Evolutionary conservation across 2,797 vertebrate genomes (phyloP).

Genomic region (Microctenopoma stevenorrisi): DNA sequence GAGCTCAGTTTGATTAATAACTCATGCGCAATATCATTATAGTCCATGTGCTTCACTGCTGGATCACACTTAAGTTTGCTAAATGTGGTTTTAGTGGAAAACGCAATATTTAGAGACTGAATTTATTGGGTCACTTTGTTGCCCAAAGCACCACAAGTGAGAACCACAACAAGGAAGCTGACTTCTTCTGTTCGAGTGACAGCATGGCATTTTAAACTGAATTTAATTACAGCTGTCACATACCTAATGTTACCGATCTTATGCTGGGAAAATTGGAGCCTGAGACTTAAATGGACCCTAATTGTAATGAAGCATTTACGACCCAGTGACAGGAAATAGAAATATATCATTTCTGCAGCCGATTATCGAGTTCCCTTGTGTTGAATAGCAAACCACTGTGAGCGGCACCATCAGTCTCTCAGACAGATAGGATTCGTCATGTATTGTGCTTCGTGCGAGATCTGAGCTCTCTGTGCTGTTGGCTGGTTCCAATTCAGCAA

Average conservation of each 20-base stretch:
- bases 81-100: slow-evolving; percentile 54
- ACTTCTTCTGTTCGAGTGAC: slow-evolving; percentile 40
- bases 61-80: slow-evolving; percentile 60
- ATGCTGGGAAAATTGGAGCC: slow-evolving; percentile 14
- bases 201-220: slow-evolving; percentile 28
- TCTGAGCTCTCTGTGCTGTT: slow-evolving; percentile 49
- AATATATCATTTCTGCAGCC: slow-evolving; percentile 47
- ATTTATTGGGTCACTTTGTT: slow-evolving; percentile 58
- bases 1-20: slow-evolving; percentile 64
- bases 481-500: slow-evolving; percentile 72
- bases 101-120: slow-evolving; percentile 40
- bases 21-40: slow-evolving; percentile 60
- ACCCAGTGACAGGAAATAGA: slow-evolving; percentile 40
- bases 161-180: slow-evolving; percentile 54
- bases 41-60: slow-evolving; percentile 44
- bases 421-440: slow-evolving; percentile 62
- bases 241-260: slow-evolving; percentile 12
- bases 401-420: slow-evolving; percentile 49
- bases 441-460: slow-evolving; percentile 67
- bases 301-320: slow-evolving; percentile 40
- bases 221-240: slow-evolving; percentile 38
- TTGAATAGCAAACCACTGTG: slow-evolving; percentile 46
- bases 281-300: slow-evolving; percentile 33
- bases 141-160: slow-evolving; percentile 42
- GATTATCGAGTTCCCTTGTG: slow-evolving; percentile 42